Percentiles rank a stretch among this genome's conserved stretches.
Evolutionary conservation across 1,140 invertebrate species (phyloP).

Genomic region (Adoxophyes honmai): DNA sequence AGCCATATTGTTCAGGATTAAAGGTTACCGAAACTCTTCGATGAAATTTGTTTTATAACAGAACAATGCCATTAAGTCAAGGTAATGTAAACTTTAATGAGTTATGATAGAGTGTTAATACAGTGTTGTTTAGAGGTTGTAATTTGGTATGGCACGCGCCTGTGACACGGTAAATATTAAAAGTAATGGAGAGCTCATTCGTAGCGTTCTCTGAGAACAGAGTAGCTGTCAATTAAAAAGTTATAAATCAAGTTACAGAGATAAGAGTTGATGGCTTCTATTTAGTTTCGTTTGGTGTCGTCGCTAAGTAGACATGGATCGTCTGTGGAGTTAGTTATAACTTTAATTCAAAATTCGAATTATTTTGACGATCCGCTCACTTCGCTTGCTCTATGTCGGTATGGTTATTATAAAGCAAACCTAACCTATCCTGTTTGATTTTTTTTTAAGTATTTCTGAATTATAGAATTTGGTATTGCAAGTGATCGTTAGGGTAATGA

Average conservation of each 20-base stretch:
- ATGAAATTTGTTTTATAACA: not conserved
- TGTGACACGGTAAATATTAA: slow-evolving; percentile 5
- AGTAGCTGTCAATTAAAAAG: slow-evolving; percentile 10
- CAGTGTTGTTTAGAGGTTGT: slow-evolving; percentile 2
- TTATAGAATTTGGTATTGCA: too few relatives aligned
- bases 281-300: too few relatives aligned
- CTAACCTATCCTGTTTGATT: too few relatives aligned
- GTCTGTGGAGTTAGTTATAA: too few relatives aligned
- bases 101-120: not conserved
- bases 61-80: not conserved
- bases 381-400: too few relatives aligned
- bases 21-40: not conserved
- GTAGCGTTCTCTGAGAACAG: not conserved
- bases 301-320: too few relatives aligned
- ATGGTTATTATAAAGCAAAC: too few relatives aligned
- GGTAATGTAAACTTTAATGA: slow-evolving; percentile 7
- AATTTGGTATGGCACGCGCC: slow-evolving; percentile 3
- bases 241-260: not conserved
- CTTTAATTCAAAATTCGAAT: not conserved
- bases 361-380: too few relatives aligned
- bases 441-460: too few relatives aligned
- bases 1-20: not conserved
- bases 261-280: too few relatives aligned
- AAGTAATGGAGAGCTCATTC: slow-evolving; percentile 5
- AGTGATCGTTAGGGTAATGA: too few relatives aligned